phyloP scores from a whole-genome alignment of 1,140 invertebrate genomes.

The Drosophila littoralis region DNA sequence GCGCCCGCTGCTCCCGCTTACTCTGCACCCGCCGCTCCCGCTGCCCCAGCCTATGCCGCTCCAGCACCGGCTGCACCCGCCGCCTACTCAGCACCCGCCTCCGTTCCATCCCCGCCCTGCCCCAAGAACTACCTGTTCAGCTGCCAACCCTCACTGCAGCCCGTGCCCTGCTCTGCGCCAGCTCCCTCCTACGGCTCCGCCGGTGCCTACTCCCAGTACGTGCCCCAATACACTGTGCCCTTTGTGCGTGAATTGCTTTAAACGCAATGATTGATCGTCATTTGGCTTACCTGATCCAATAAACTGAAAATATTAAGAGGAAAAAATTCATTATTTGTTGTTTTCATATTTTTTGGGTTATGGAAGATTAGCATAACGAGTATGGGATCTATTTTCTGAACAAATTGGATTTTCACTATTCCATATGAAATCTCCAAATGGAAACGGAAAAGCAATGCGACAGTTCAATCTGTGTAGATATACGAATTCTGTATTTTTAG shows the following conservation, averaged over 20 bases:
- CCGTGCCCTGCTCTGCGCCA: slow-evolving; percentile 72
- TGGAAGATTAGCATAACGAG: no score
- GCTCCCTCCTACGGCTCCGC: slow-evolving; percentile 59
- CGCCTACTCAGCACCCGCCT: slow-evolving; percentile 46
- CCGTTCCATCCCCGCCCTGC: slow-evolving; percentile 69
- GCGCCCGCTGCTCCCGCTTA: slow-evolving; percentile 45
- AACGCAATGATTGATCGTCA: slow-evolving; percentile 10
- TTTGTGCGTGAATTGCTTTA: slow-evolving; percentile 63
- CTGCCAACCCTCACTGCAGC: slow-evolving; percentile 75
- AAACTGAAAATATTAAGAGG: slow-evolving; percentile 43
- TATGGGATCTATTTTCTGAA: no score
- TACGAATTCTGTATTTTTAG: no score
- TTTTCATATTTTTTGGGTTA: neutral
- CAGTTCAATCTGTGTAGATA: no score
- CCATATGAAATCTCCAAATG: neutral
- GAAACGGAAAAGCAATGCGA: neutral
- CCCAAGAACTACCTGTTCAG: slow-evolving; percentile 82
- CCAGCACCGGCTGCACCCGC: slow-evolving; percentile 39
- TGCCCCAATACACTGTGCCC: slow-evolving; percentile 68
- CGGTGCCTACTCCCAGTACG: slow-evolving; percentile 71
- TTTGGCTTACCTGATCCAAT: slow-evolving; percentile 36
- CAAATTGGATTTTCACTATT: no score
- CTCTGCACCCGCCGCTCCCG: slow-evolving; percentile 38
- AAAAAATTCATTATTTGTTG: neutral
- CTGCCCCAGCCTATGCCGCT: slow-evolving; percentile 30